Evolutionary conservation across 1,140 invertebrate species (phyloP).

Genomic region (Trichomalopsis sarcophagae): DNA sequence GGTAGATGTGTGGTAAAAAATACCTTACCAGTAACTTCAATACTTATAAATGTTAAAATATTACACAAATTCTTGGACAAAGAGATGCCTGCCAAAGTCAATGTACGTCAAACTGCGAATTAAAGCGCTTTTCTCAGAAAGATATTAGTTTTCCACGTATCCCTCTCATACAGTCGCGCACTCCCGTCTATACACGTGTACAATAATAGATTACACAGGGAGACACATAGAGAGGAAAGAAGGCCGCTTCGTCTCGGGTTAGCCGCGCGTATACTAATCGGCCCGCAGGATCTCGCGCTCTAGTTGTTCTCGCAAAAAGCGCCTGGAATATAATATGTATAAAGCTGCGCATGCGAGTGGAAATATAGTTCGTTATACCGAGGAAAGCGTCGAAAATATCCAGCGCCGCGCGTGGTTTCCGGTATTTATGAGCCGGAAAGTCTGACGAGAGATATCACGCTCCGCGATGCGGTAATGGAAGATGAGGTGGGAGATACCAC

Average conservation of each 20-base stretch:
- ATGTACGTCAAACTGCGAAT: not conserved
- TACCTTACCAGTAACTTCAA: too few species aligned
- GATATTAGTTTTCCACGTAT: not conserved
- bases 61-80: not conserved
- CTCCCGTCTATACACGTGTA: not conserved
- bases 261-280: not conserved
- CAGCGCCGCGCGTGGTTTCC: not conserved
- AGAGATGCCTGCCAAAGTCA: not conserved
- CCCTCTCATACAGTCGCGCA: not conserved
- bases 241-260: not conserved
- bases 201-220: constrained; percentile 17
- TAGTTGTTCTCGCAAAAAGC: not conserved
- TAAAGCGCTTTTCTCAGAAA: not conserved
- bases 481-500: not conserved
- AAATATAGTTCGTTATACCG: not conserved
- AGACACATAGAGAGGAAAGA: not conserved
- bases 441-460: not conserved
- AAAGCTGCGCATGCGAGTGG: too few species aligned
- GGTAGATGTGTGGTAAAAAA: too few species aligned
- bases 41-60: too few species aligned
- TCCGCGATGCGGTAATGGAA: not conserved
- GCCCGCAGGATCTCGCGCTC: constrained; percentile 23
- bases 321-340: not conserved
- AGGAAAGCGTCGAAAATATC: not conserved
- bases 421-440: constrained; percentile 26